Evolutionary conservation across 2,888 invertebrate species (phyloP).

Genomic region (Euzophera pinguis): DNA sequence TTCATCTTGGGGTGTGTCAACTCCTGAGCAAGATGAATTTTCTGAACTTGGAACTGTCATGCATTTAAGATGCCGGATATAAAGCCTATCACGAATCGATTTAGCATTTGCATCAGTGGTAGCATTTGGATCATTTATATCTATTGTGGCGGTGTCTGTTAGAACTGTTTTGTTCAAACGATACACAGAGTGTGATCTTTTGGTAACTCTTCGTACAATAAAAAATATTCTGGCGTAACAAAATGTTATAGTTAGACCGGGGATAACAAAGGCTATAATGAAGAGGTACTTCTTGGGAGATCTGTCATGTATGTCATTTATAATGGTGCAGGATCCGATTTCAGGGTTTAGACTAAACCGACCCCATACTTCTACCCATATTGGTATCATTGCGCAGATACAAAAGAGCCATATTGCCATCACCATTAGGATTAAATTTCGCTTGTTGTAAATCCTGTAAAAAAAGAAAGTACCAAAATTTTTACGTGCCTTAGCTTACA

Average conservation of each 20-base stretch:
- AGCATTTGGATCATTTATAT: background rate
- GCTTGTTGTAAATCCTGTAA: conserved; percentile 83
- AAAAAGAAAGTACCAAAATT: background rate
- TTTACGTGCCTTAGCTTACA: no score
- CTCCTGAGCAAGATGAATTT: conserved; percentile 44
- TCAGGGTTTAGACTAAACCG: conserved; percentile 85
- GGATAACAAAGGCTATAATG: conserved; percentile 89
- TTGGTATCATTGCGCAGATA: conserved; percentile 84
- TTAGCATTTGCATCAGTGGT: background rate
- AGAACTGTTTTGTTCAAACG: conserved; percentile 24
- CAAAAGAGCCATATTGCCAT: conserved; percentile 85
- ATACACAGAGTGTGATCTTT: conserved; percentile 71
- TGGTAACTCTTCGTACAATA: conserved; percentile 85
- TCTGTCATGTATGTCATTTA: conserved; percentile 82
- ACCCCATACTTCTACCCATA: conserved; percentile 88
- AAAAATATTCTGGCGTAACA: conserved; percentile 92
- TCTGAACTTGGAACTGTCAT: conserved; percentile 17
- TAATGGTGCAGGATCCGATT: conserved; percentile 89
- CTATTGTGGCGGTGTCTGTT: background rate
- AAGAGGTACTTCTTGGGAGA: conserved; percentile 90
- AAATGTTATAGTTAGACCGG: conserved; percentile 89
- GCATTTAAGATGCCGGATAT: conserved; percentile 11
- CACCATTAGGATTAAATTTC: conserved; percentile 85
- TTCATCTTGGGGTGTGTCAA: conserved; percentile 27
- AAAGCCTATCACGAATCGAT: background rate